phyloP scores from a whole-genome alignment of 2,797 vertebrate species.

The Hipposideros larvatus region DNA sequence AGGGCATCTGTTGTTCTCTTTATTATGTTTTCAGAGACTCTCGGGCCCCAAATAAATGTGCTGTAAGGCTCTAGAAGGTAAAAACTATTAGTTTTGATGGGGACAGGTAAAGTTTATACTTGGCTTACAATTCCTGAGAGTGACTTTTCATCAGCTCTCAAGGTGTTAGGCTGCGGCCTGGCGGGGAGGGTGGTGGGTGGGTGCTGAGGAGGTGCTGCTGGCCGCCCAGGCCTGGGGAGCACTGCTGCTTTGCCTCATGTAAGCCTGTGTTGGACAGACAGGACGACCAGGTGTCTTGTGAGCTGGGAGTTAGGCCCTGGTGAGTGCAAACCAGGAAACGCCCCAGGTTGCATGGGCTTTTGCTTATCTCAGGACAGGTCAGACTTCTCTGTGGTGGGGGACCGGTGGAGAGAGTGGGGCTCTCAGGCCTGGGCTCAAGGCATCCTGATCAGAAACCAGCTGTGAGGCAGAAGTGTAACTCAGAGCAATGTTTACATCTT shows the following conservation, averaged over 20 bases:
- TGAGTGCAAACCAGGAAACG: not conserved
- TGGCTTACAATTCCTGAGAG: constrained; percentile 38
- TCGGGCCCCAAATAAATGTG: not conserved
- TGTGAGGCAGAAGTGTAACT: not conserved
- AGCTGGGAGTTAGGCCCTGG: not conserved
- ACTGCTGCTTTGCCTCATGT: rapidly evolving
- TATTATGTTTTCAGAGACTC: constrained; percentile 41
- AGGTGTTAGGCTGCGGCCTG: not conserved
- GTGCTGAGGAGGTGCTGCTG: not conserved
- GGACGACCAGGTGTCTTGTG: not conserved
- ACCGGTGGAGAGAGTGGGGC: not conserved
- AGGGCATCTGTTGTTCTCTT: not conserved
- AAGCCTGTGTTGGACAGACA: not conserved
- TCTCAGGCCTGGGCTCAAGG: not conserved
- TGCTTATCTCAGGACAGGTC: not conserved
- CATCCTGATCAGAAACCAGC: not conserved
- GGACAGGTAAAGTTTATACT: constrained; percentile 67
- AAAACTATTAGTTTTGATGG: not conserved
- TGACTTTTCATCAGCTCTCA: not conserved
- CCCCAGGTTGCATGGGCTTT: not conserved
- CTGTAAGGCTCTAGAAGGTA: not conserved
- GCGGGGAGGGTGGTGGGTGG: no score
- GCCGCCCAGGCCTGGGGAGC: no score
- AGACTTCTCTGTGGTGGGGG: not conserved
- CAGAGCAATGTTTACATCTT: not conserved